phyloP scores from a whole-genome alignment of 2,888 invertebrate genomes.

The Morpho achilles region DNA sequence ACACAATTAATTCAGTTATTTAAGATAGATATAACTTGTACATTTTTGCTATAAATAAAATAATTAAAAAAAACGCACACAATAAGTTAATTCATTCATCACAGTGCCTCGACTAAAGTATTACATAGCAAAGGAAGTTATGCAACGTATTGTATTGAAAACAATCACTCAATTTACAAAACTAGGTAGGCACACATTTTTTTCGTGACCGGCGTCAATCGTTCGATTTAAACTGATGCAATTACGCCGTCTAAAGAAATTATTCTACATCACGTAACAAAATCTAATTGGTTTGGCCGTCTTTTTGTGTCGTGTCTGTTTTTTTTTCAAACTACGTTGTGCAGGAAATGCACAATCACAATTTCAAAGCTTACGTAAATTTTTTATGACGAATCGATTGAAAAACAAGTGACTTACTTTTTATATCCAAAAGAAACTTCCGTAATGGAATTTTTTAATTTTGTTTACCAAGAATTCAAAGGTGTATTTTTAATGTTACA shows the following conservation, averaged over 20 bases:
- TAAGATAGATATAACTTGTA: no score
- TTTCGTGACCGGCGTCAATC: constrained; percentile 16
- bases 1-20: no score
- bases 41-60: no score
- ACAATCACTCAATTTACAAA: constrained; percentile 53
- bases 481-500: no score
- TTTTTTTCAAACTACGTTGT: constrained; percentile 6
- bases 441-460: no score
- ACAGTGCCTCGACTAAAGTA: not conserved
- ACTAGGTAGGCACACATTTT: constrained; percentile 4
- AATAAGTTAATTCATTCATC: no score
- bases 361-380: constrained; percentile 4
- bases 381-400: not conserved
- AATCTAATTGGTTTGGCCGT: constrained; percentile 18
- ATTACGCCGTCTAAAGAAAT: constrained; percentile 20
- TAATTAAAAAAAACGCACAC: no score
- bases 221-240: constrained; percentile 15
- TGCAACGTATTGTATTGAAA: constrained; percentile 41
- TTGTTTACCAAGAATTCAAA: no score
- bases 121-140: constrained; percentile 37
- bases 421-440: no score
- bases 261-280: constrained; percentile 20
- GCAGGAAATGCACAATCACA: constrained; percentile 13
- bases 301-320: constrained; percentile 9
- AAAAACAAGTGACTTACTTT: not conserved